phyloP scores from a whole-genome alignment of 2,888 invertebrate genomes.

The Tridacna gigas region DNA sequence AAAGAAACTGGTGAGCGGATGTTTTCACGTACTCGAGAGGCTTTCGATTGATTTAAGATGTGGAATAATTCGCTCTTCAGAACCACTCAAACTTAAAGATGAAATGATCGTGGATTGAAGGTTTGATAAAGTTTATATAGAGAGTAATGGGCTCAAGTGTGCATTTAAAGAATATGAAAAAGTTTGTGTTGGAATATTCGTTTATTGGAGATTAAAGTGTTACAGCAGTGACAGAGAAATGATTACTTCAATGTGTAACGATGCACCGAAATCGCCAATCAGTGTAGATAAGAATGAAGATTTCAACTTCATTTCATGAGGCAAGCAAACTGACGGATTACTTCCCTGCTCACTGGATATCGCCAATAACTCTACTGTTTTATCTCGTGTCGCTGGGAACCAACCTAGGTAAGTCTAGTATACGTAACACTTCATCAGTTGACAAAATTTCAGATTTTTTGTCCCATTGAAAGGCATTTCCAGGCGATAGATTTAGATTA shows the following conservation, averaged over 20 bases:
- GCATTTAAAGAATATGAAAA: neutral
- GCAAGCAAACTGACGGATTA: constrained; percentile 14
- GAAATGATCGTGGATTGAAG: neutral
- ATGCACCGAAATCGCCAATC: constrained; percentile 10
- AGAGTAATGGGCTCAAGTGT: neutral
- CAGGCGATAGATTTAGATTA: too few relatives aligned
- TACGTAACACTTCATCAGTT: too few relatives aligned
- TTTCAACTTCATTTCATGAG: constrained; percentile 18
- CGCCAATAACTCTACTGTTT: neutral
- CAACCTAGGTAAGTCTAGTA: constrained; percentile 5
- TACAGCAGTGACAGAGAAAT: constrained; percentile 13
- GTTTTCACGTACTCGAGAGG: too few relatives aligned
- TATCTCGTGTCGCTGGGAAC: constrained; percentile 12
- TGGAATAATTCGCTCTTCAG: neutral
- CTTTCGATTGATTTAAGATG: neutral
- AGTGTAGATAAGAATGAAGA: constrained; percentile 28
- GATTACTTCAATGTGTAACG: constrained; percentile 16
- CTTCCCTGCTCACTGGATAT: neutral
- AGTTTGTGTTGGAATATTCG: neutral
- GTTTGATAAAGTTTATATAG: neutral
- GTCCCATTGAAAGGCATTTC: too few relatives aligned
- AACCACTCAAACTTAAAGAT: neutral
- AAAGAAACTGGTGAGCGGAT: too few relatives aligned
- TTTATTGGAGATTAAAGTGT: neutral
- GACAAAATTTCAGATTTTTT: too few relatives aligned